phyloP scores from a whole-genome alignment of 2,797 vertebrate species.

The Sylvilagus floridanus region DNA sequence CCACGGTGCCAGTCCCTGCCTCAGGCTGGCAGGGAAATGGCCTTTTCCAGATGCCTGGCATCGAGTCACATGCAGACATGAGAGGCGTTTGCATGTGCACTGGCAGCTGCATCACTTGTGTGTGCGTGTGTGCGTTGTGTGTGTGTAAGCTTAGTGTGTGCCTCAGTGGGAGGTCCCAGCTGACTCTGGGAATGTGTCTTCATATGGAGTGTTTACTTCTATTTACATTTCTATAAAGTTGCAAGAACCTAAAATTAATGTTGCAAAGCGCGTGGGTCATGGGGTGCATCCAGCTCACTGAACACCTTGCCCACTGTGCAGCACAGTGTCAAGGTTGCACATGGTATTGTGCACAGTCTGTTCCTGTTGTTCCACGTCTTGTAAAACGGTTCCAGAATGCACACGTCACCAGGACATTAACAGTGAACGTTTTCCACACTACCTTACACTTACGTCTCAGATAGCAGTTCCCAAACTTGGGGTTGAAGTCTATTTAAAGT shows the following conservation, averaged over 20 bases:
- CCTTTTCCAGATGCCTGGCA: background rate
- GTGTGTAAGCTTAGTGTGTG: no score
- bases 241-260: background rate
- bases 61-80: background rate
- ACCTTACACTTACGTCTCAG: background rate
- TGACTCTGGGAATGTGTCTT: conserved; percentile 10
- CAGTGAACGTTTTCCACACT: background rate
- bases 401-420: no score
- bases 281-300: background rate
- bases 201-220: background rate
- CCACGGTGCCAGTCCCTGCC: no score
- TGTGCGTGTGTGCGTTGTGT: rapidly evolving
- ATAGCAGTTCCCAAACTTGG: background rate
- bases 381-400: background rate
- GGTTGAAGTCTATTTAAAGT: conserved; percentile 13
- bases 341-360: background rate
- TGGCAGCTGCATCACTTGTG: no score
- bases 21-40: background rate
- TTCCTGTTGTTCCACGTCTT: background rate
- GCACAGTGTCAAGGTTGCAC: background rate
- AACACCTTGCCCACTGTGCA: background rate
- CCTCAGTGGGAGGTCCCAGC: no score
- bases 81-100: background rate
- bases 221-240: conserved; percentile 7
- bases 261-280: background rate